A percentile compares a stretch with the other conserved stretches of the same genome.
These are phyloP conservation scores for Hirtodrosophila histrioides DNA, from an alignment of 2,888 invertebrate species.

Conservation along the genomic window DNA sequence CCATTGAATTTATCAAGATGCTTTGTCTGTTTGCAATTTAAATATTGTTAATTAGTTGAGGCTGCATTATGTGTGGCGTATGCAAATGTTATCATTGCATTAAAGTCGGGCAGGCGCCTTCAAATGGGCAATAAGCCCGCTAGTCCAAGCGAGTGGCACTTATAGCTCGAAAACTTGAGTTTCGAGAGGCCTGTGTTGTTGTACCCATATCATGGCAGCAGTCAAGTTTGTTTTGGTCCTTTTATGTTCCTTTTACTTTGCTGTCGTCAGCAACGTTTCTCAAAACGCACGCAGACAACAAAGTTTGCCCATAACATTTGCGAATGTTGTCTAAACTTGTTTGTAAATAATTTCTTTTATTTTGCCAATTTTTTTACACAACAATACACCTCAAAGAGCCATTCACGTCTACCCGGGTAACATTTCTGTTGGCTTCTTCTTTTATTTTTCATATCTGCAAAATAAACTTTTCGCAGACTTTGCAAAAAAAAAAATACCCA, in stretches of 20 bases:
- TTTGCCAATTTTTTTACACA: slow-evolving; percentile 76
- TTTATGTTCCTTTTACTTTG: slow-evolving; percentile 37
- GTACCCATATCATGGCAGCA: slow-evolving; percentile 43
- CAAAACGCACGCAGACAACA: slow-evolving; percentile 54
- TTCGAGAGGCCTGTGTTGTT: slow-evolving; percentile 14
- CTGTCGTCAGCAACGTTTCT: slow-evolving; percentile 64
- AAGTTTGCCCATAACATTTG: slow-evolving; percentile 77
- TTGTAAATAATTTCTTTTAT: slow-evolving; percentile 81
- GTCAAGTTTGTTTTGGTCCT: slow-evolving; percentile 31
- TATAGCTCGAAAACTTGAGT: slow-evolving; percentile 40
- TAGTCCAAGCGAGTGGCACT: slow-evolving; percentile 41
- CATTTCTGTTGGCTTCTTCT: slow-evolving; percentile 14
- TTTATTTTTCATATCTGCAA: slow-evolving; percentile 38
- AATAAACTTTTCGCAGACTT: slow-evolving; percentile 71
- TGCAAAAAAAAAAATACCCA: slow-evolving; percentile 55
- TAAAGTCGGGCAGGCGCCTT: slow-evolving; percentile 52
- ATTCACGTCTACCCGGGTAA: slow-evolving; percentile 26
- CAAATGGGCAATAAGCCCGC: slow-evolving; percentile 34
- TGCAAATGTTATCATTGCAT: slow-evolving; percentile 62
- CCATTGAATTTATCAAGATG: slow-evolving; percentile 67
- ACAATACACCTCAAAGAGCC: slow-evolving; percentile 75
- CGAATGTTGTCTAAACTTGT: slow-evolving; percentile 73
- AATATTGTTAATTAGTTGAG: slow-evolving; percentile 73
- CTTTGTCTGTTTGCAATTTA: slow-evolving; percentile 53
- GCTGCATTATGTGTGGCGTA: slow-evolving; percentile 26